These are phyloP conservation scores for Rhopilema esculentum DNA, from an alignment of 30 jellyfish, hydroid and myxozoan genomes.

Conservation along the genomic window DNA sequence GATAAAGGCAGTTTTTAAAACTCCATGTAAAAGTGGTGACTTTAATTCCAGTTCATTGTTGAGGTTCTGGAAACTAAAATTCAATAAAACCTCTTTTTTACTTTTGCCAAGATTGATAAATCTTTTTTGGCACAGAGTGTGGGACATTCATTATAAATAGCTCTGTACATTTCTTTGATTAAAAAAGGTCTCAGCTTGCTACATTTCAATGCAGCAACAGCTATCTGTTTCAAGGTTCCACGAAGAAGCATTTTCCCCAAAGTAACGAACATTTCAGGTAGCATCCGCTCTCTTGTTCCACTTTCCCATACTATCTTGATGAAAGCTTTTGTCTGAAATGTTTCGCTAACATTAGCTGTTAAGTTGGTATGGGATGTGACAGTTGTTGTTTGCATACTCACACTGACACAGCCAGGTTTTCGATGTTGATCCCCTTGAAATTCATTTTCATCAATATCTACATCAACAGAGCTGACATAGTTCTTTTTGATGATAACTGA, in stretches of 20 bases:
- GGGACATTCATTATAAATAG: constrained; percentile 1
- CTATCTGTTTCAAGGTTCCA: constrained; percentile 27
- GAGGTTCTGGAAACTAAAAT: constrained; percentile 9
- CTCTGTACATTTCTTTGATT: not conserved
- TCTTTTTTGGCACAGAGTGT: constrained; percentile 15
- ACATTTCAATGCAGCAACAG: constrained; percentile 34
- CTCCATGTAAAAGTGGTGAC: constrained; percentile 13
- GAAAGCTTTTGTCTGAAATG: not conserved
- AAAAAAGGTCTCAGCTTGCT: not conserved
- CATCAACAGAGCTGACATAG: not conserved
- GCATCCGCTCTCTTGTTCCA: constrained; percentile 19
- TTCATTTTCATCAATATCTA: not conserved
- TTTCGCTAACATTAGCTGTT: not conserved
- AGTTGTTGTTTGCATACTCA: not conserved
- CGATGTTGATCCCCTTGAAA: not conserved
- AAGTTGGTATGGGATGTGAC: not conserved
- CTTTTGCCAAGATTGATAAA: constrained; percentile 14
- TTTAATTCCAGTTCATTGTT: constrained; percentile 6
- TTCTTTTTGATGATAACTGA: not conserved
- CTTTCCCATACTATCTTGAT: constrained; percentile 8
- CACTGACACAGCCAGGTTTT: not conserved
- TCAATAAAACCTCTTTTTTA: constrained; percentile 6
- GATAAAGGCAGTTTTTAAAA: constrained; percentile 10
- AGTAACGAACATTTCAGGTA: not conserved
- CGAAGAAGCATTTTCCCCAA: constrained; percentile 36